These are phyloP conservation scores for Biston stratarius DNA, from an alignment of 2,888 invertebrate genomes.

Conservation along the genomic window DNA sequence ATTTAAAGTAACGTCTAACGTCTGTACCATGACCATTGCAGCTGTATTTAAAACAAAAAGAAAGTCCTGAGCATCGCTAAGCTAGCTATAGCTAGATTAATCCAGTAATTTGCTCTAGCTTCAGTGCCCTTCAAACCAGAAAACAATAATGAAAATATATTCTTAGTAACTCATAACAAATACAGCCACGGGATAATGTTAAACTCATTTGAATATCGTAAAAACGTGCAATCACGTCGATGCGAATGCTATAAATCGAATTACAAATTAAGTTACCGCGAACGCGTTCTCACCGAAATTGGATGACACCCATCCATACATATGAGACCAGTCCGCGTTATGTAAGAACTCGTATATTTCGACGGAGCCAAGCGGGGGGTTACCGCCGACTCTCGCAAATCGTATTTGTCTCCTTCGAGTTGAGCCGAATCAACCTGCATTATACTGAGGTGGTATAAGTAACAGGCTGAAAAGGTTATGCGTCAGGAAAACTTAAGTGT, in stretches of 20 bases:
- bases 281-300: constrained; percentile 23
- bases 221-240: not conserved
- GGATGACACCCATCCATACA: constrained; percentile 31
- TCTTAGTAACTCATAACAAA: no score
- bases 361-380: constrained; percentile 60
- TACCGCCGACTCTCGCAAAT: constrained; percentile 66
- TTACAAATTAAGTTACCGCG: constrained; percentile 16
- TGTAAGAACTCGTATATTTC: constrained; percentile 60
- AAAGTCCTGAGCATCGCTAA: no score
- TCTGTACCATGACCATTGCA: no score
- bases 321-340: constrained; percentile 25
- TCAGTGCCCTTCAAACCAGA: no score
- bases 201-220: no score
- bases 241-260: constrained; percentile 18
- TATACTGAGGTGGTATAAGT: constrained; percentile 61
- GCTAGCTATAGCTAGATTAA: no score
- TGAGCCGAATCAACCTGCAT: constrained; percentile 83
- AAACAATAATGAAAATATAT: no score
- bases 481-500: no score
- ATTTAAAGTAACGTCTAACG: no score
- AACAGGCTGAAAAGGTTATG: constrained; percentile 14
- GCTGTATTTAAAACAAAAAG: no score
- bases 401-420: constrained; percentile 79
- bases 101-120: no score
- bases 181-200: no score